Evolutionary conservation across 2,888 invertebrate genomes (phyloP).

Genomic region (Hanleya hanleyi): DNA sequence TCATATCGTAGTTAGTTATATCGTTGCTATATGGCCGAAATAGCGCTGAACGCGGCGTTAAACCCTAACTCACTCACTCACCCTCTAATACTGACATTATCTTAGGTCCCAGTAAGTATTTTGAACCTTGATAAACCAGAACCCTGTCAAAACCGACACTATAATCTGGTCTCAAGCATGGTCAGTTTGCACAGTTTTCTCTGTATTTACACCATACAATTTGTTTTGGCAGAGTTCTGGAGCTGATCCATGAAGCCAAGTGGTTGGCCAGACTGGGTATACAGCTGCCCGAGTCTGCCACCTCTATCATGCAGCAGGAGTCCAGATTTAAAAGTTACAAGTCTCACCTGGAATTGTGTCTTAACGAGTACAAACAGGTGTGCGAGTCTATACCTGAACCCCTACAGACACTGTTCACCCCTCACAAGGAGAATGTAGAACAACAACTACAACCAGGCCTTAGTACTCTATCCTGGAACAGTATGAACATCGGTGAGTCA

Average conservation of each 20-base stretch:
- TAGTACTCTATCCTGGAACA: slow-evolving; percentile 72
- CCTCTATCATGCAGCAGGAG: slow-evolving; percentile 68
- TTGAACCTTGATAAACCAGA: too few species aligned
- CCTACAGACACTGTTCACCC: slow-evolving; percentile 62
- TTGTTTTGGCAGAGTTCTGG: slow-evolving; percentile 60
- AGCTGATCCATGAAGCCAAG: slow-evolving; percentile 72
- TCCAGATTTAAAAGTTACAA: slow-evolving; percentile 70
- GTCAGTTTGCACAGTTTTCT: too few species aligned
- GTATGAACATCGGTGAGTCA: slow-evolving; percentile 72
- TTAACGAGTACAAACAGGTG: slow-evolving; percentile 62
- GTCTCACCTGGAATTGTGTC: slow-evolving; percentile 68
- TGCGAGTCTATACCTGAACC: slow-evolving; percentile 63
- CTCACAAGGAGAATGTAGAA: slow-evolving; percentile 63
- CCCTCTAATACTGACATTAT: too few species aligned
- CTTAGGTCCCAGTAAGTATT: too few species aligned
- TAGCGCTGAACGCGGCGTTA: too few species aligned
- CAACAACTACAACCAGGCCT: slow-evolving; percentile 71
- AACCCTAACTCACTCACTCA: too few species aligned
- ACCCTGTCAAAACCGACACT: too few species aligned
- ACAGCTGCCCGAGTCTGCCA: slow-evolving; percentile 69
- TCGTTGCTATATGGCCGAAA: too few species aligned
- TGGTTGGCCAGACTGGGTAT: slow-evolving; percentile 71
- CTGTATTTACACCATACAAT: too few species aligned
- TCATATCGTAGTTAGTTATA: too few species aligned
- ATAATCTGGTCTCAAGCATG: too few species aligned